Conservation (phyloP, 1,140 invertebrate species). For the Zaprionus lachaisei region DNA sequence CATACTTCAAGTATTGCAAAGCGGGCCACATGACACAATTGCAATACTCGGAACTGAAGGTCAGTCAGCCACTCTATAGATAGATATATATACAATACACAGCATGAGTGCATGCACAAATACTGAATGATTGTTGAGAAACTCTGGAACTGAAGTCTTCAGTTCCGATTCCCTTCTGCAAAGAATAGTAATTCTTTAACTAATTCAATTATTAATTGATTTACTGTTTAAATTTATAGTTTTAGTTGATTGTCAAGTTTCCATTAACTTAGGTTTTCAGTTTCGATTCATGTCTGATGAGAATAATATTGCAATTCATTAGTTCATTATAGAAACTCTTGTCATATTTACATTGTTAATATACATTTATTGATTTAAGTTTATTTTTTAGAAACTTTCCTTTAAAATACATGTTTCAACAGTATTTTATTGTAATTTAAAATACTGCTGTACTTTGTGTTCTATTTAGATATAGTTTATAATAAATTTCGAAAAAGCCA, state of each 20-base stretch:
- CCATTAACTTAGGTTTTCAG: not conserved
- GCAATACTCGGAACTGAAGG: constrained; percentile 21
- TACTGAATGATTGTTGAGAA: not conserved
- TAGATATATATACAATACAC: not conserved
- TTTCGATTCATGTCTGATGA: no score
- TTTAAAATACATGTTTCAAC: no score
- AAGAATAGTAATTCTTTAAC: not conserved
- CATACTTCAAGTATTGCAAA: not conserved
- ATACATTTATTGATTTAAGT: no score
- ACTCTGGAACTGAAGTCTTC: not conserved
- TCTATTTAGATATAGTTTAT: not conserved
- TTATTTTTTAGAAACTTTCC: no score
- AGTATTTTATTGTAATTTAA: not conserved
- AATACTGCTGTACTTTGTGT: not conserved
- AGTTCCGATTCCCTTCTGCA: constrained; percentile 3
- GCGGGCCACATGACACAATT: constrained; percentile 17
- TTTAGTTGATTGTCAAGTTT: no score
- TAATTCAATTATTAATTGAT: no score
- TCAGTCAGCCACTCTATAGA: not conserved
- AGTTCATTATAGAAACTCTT: no score
- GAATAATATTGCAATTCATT: no score
- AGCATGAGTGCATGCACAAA: not conserved
- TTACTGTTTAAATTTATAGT: no score
- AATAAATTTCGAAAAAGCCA: not conserved
- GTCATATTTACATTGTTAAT: no score